Percentiles rank a stretch among this genome's conserved stretches.
These are phyloP conservation scores for Drosophila helvetica DNA, from an alignment of 2,888 invertebrate species.

Conservation along the genomic window DNA sequence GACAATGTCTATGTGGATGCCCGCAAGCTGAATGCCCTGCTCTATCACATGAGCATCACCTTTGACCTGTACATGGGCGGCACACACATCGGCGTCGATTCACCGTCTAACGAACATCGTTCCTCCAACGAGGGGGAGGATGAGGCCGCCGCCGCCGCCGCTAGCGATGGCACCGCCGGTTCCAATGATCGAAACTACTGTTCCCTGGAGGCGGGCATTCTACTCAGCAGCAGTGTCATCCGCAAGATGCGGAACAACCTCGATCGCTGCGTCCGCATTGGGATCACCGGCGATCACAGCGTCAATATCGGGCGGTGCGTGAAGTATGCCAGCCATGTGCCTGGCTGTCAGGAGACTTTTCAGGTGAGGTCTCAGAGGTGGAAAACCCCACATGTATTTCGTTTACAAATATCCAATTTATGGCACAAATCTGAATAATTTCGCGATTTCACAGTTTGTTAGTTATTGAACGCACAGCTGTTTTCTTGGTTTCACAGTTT, in stretches of 20 bases:
- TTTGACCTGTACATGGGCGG: slow-evolving; percentile 95
- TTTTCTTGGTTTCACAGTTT: background rate
- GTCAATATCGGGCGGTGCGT: slow-evolving; percentile 95
- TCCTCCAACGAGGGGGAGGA: slow-evolving; percentile 1
- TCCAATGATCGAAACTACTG: slow-evolving; percentile 82
- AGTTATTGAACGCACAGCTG: background rate
- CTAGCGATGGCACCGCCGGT: slow-evolving; percentile 42
- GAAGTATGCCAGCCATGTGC: slow-evolving; percentile 83
- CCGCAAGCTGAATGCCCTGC: slow-evolving; percentile 88
- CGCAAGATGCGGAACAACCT: slow-evolving; percentile 90
- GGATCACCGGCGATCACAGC: slow-evolving; percentile 91
- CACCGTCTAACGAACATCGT: slow-evolving; percentile 62
- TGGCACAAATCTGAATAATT: background rate
- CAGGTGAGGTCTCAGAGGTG: slow-evolving; percentile 82
- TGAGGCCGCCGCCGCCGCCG: slow-evolving; percentile 5
- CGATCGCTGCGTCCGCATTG: slow-evolving; percentile 95
- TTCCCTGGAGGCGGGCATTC: slow-evolving; percentile 91
- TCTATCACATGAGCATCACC: slow-evolving; percentile 91
- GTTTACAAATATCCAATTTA: background rate
- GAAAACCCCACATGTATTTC: background rate
- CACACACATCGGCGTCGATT: slow-evolving; percentile 75
- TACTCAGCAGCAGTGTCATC: slow-evolving; percentile 94
- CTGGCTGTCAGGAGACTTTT: slow-evolving; percentile 83
- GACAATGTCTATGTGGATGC: slow-evolving; percentile 94
- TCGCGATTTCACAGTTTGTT: background rate